Evolutionary conservation across 2,888 invertebrate species (phyloP).

Genomic region (Plusia festucae): DNA sequence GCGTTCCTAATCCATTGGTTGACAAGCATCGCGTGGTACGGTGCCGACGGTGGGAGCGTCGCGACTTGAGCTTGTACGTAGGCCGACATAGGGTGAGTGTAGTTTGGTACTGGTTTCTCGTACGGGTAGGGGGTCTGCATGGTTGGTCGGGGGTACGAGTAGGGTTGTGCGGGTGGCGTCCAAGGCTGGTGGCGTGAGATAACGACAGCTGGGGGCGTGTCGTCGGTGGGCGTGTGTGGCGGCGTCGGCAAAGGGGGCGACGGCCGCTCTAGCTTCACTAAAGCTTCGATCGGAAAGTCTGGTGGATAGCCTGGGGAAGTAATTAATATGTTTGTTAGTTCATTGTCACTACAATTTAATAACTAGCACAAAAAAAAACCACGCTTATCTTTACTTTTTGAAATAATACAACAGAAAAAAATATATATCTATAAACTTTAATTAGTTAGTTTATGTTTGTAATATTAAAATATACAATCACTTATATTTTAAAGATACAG

Average conservation of each 20-base stretch:
- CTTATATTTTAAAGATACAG: no score
- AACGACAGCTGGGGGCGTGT: constrained; percentile 86
- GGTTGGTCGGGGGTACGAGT: constrained; percentile 76
- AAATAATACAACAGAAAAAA: no score
- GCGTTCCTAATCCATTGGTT: constrained; percentile 94
- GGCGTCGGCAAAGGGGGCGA: constrained; percentile 92
- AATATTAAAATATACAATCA: no score
- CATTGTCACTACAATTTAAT: not conserved
- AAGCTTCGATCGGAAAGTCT: constrained; percentile 89
- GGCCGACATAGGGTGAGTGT: constrained; percentile 82
- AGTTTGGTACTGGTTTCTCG: constrained; percentile 78
- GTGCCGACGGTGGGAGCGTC: constrained; percentile 82
- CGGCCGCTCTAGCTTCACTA: constrained; percentile 90
- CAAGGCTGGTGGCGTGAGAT: constrained; percentile 82
- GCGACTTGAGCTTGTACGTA: constrained; percentile 86
- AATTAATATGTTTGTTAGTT: constrained; percentile 42
- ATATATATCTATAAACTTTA: no score
- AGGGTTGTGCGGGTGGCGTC: constrained; percentile 76
- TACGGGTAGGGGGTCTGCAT: constrained; percentile 82
- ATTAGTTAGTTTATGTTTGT: no score
- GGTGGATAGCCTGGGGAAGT: constrained; percentile 88
- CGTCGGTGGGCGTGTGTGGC: constrained; percentile 92
- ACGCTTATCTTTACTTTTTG: no score
- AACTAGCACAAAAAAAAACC: not conserved
- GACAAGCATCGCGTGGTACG: constrained; percentile 90